Evolutionary conservation across 2,888 invertebrate species (phyloP).

Genomic region (Torymus tubicola): DNA sequence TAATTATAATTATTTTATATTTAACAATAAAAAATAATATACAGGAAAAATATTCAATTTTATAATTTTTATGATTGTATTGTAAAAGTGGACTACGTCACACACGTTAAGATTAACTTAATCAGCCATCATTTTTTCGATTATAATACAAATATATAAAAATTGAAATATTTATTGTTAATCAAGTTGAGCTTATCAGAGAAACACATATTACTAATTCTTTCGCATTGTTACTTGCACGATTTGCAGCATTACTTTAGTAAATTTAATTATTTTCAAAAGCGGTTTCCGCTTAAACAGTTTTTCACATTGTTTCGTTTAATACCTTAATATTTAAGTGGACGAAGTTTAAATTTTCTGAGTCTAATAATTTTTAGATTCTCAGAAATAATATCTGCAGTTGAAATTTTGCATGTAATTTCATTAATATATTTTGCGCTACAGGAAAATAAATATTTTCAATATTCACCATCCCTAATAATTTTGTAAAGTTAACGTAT

Average conservation of each 20-base stretch:
- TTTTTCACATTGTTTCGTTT: neutral
- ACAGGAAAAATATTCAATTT: neutral
- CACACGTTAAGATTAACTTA: constrained; percentile 8
- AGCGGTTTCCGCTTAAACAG: too few species aligned
- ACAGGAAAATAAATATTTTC: too few species aligned
- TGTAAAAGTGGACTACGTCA: too few species aligned
- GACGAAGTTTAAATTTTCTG: constrained; percentile 39
- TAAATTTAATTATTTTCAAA: neutral
- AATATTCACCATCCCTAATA: too few species aligned
- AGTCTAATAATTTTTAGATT: constrained; percentile 21
- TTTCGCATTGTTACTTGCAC: neutral
- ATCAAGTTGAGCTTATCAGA: constrained; percentile 27
- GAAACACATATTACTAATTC: constrained; percentile 15
- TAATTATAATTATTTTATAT: neutral
- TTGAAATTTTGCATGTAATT: constrained; percentile 34
- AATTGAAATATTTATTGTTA: constrained; percentile 39
- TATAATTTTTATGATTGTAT: too few species aligned
- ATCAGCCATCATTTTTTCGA: constrained; percentile 9
- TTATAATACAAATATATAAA: constrained; percentile 45
- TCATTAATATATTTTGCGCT: too few species aligned
- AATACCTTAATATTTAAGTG: constrained; percentile 32
- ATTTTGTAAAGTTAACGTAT: neutral
- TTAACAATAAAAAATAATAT: constrained; percentile 12
- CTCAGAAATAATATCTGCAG: constrained; percentile 10
- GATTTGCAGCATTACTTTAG: neutral